phyloP scores from a whole-genome alignment of 2,797 vertebrate species.

The Melanotaenia maccullochi region DNA sequence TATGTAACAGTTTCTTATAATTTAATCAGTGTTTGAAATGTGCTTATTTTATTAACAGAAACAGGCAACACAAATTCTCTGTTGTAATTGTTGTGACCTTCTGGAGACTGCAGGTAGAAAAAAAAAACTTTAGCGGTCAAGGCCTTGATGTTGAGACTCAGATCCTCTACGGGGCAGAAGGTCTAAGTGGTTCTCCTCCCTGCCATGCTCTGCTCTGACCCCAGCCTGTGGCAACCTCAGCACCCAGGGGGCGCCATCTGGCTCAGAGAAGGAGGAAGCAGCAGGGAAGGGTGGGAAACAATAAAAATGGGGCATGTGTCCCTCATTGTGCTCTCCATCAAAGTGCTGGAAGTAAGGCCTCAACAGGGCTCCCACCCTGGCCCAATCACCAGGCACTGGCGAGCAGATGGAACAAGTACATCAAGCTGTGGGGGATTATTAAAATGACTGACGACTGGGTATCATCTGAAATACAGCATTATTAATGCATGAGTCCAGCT shows the following conservation, averaged over 20 bases:
- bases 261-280: conserved; percentile 70
- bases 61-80: conserved; percentile 37
- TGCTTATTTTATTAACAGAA: conserved; percentile 41
- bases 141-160: conserved; percentile 74
- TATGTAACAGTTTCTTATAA: conserved; percentile 46
- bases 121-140: conserved; percentile 61
- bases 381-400: conserved; percentile 79
- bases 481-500: conserved; percentile 88
- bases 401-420: conserved; percentile 90
- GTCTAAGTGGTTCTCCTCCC: conserved; percentile 76
- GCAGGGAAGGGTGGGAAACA: conserved; percentile 72
- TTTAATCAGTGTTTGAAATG: conserved; percentile 40
- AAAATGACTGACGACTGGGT: conserved; percentile 88
- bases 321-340: conserved; percentile 85
- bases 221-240: conserved; percentile 75
- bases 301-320: conserved; percentile 73
- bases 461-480: conserved; percentile 87
- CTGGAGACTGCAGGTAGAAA: conserved; percentile 48
- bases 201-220: conserved; percentile 72
- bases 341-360: conserved; percentile 79
- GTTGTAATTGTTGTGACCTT: conserved; percentile 53
- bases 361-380: conserved; percentile 73
- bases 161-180: conserved; percentile 73
- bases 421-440: conserved; percentile 90
- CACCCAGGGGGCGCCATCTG: conserved; percentile 86